Evolutionary conservation across 2,888 invertebrate species (phyloP).

Genomic region (Calameuta idolon): DNA sequence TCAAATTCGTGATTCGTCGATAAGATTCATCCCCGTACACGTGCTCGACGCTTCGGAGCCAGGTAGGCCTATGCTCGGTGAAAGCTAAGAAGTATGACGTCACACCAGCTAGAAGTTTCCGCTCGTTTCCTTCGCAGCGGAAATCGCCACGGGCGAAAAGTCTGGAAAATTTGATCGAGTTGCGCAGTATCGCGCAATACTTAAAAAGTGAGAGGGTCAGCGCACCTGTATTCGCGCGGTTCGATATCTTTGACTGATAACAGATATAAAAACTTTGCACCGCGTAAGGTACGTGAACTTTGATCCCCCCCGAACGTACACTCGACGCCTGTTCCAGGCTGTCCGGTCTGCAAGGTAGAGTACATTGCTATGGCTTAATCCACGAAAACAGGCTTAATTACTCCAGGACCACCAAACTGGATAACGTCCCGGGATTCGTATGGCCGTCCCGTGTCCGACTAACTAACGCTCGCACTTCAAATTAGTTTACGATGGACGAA

Average conservation of each 20-base stretch:
- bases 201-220: no score
- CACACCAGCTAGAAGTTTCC: no score
- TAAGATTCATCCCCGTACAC: background rate
- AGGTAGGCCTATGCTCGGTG: background rate
- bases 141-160: no score
- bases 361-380: conserved; percentile 40
- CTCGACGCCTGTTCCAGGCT: no score
- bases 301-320: no score
- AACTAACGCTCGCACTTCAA: conserved; percentile 57
- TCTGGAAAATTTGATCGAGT: no score
- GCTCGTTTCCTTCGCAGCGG: no score
- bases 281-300: no score
- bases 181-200: no score
- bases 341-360: background rate
- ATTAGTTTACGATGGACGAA: conserved; percentile 61
- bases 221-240: no score
- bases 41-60: background rate
- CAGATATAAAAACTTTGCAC: no score
- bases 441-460: conserved; percentile 60
- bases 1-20: background rate
- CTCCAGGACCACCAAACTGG: conserved; percentile 50
- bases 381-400: conserved; percentile 62
- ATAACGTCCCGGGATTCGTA: conserved; percentile 53
- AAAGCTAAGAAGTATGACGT: background rate
- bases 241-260: no score